Evolutionary conservation across 2,113 vertebrate genomes (phyloP), one percentile per base, ranked within the genome.

Genomic region (Clupea harengus): DNA sequence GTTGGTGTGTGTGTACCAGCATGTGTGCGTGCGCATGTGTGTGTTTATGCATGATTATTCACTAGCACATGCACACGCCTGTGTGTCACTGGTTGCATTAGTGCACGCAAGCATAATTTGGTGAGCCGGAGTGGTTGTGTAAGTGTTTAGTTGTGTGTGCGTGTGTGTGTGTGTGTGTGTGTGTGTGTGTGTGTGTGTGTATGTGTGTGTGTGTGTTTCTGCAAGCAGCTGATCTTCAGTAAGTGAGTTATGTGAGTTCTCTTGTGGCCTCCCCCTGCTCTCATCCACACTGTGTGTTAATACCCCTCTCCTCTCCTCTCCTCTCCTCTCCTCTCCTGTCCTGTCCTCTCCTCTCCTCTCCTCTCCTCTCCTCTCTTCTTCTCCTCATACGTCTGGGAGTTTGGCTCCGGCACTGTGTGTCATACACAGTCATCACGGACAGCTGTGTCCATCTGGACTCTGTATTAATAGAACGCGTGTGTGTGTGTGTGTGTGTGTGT

Each of bases 401-500:
- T 84, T 84, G 83, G 83, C 83, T 75, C 15, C 22, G 11, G 25
- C 67, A 80, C 83, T 39, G 49, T 78, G 83, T 39, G 50, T 80
- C 80, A 52, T 85, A 78, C 28, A 44, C 72, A 39, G 72, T 78
- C 72, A 78, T 78, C 72, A 78, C 72, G 13, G 28, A 78, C 72
- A 78, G 72, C 72, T 78, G 72, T 78, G 72, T 78, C 72, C 72
- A 78, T 78, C 72, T 78, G 72, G 72, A 78, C 72, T 17, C 28
- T 28, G 32, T 78, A 78, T 78, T 78, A 78, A 78, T 78, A 78
- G 72, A 78, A 78, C 17, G 72, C 15, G 28, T 78, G 32, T 39
- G 84, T 67, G 81, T 82, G 81, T 82, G 81, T 86, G 81, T 82
- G 64, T 72, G 18, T 15, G 47, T 84, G 45, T 75, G 17, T 32